Percentiles rank a stretch among this genome's conserved stretches.
Conservation (phyloP, 2,113 vertebrate species). For the Fregetta grallaria region DNA sequence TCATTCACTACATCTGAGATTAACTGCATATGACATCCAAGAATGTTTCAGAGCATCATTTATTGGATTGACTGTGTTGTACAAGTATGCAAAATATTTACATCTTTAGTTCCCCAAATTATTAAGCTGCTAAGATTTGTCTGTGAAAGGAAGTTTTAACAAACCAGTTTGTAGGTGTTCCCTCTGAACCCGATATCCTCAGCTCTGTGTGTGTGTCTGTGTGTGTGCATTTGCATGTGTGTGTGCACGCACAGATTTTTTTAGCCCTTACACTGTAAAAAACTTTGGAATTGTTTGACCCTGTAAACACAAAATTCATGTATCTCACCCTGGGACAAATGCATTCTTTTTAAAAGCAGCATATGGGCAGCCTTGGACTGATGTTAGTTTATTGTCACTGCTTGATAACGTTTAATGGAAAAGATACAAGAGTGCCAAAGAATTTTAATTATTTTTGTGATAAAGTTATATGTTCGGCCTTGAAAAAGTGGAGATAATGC, state of each 20-base stretch:
- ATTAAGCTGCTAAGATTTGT: conserved; percentile 68
- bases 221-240: conserved; percentile 22
- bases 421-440: conserved; percentile 98
- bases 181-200: conserved; percentile 53
- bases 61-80: conserved; percentile 70
- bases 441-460: conserved; percentile 99
- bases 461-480: conserved; percentile 99
- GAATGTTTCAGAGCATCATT: conserved; percentile 64
- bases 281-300: conserved; percentile 77
- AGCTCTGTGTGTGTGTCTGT: background rate
- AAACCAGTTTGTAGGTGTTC: conserved; percentile 65
- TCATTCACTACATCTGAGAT: conserved; percentile 31
- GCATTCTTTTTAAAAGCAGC: conserved; percentile 83
- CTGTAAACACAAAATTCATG: conserved; percentile 83
- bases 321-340: conserved; percentile 79
- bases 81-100: conserved; percentile 75
- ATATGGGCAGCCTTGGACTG: conserved; percentile 87
- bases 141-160: conserved; percentile 68
- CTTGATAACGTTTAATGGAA: conserved; percentile 99
- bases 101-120: conserved; percentile 64
- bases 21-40: conserved; percentile 43
- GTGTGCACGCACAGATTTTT: conserved; percentile 68
- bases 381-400: conserved; percentile 94
- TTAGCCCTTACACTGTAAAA: conserved; percentile 65
- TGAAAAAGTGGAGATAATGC: conserved; percentile 99